Base-by-base conservation (phyloP, 2,113 vertebrate species). In the Onychostoma macrolepis region DNA sequence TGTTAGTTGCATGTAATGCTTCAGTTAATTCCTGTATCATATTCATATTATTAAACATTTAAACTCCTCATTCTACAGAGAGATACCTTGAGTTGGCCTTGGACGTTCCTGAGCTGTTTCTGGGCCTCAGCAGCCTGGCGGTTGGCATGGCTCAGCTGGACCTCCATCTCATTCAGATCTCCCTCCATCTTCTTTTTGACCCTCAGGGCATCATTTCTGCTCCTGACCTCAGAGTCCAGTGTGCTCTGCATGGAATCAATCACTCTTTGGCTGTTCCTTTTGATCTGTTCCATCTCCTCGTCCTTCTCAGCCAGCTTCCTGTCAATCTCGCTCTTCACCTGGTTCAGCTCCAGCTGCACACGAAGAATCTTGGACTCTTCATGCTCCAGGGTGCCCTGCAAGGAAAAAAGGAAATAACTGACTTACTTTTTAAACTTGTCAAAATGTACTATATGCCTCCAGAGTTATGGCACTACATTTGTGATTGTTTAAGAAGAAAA, bases 311-410 rank as follows among this genome's bases (percentile, higher is more conserved):
- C 92, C 0, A 95, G 89, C 89, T 94, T 96, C 43, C 94, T 94
- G 2, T 93, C 94, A 2, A 96, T 93, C 88, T 96, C 95, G 63
- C 94, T 92, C 84, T 96, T 97, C 21, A 96, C 92, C 61, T 96
- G 94, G 2, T 92, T 93, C 79, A 96, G 19, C 85, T 97, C 96
- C 9, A 91, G 91, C 89, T 94, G 96, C 78, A 96, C 87, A 17
- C 93, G 90, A 74, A 96, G 93, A 85, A 96, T 96, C 93, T 96
- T 96, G 89, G 92, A 93, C 80, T 96, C 95, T 87, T 96, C 95
- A 0, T 94, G 95, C 38, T 85, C 84, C 43, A 85, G 38, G 15
- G 84, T 80, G 21, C 30, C 63, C 84, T 86, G 8, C 10, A 26
- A 50, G 13, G 13, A 50, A 17, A 53, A 53, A 63, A n/a, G 9